Percentiles rank a stretch among this genome's conserved stretches.
Evolutionary conservation across 2,113 vertebrate species (phyloP).

Genomic region (Porphyrio hochstetteri): DNA sequence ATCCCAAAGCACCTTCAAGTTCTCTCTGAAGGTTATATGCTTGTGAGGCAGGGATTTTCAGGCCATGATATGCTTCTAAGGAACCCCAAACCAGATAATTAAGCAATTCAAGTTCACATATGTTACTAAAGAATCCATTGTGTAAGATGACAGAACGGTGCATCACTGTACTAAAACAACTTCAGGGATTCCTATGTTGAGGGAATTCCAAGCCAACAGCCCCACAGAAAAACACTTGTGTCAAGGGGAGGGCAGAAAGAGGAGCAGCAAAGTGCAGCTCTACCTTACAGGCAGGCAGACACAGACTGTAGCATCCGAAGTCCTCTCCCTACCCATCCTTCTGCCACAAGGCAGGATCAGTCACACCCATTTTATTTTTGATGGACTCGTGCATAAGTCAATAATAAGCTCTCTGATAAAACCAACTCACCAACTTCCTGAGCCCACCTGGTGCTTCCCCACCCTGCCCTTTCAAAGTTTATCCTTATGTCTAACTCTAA

Average conservation of each 20-base stretch:
- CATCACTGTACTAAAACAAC: background rate
- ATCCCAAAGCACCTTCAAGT: background rate
- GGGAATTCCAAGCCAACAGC: accelerated
- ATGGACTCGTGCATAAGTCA: background rate
- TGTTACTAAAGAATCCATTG: background rate
- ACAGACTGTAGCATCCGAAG: background rate
- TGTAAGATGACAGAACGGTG: background rate
- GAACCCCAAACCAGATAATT: background rate
- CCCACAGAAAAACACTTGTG: background rate
- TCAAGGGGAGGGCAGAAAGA: background rate
- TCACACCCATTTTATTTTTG: background rate
- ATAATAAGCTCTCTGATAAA: background rate
- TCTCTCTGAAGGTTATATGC: background rate
- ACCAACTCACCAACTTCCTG: background rate
- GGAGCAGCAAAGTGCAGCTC: background rate
- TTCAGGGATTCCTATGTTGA: background rate
- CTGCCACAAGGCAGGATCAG: background rate
- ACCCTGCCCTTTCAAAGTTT: background rate
- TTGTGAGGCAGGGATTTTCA: background rate
- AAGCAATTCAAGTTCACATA: background rate
- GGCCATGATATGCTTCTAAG: background rate
- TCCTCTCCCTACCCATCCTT: background rate
- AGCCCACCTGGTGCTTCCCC: background rate
- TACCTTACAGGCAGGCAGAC: background rate
- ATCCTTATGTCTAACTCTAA: background rate